Evolutionary conservation across 2,888 invertebrate genomes (phyloP).

Genomic region (Harpalus rubripes): DNA sequence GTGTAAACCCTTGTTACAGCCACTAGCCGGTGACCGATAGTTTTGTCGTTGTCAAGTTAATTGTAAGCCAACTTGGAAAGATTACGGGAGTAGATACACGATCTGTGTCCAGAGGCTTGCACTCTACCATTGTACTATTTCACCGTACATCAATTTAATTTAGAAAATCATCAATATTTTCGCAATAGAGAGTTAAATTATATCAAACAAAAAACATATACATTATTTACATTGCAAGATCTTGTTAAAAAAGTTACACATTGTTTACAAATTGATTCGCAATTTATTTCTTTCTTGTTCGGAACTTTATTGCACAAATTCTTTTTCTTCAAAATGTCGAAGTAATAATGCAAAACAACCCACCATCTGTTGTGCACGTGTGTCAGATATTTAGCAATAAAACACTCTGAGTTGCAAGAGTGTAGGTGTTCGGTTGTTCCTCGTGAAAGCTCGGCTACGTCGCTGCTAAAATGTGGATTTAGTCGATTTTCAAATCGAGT

Average conservation of each 20-base stretch:
- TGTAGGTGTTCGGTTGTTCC: slow-evolving; percentile 3
- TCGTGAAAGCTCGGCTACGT: background rate
- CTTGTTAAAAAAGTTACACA: background rate
- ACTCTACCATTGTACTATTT: too few relatives aligned
- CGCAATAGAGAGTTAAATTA: too few relatives aligned
- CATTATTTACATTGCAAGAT: background rate
- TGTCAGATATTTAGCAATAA: slow-evolving; percentile 16
- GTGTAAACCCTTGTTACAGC: too few relatives aligned
- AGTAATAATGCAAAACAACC: slow-evolving; percentile 30
- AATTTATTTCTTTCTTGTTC: background rate
- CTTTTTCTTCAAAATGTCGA: background rate
- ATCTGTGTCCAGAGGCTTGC: too few relatives aligned
- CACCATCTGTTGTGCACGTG: background rate
- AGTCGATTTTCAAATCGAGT: slow-evolving; percentile 48
- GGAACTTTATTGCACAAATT: background rate
- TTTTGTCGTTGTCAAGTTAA: too few relatives aligned
- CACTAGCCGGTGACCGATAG: too few relatives aligned
- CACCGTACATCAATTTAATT: too few relatives aligned
- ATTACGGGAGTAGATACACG: too few relatives aligned
- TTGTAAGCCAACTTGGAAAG: too few relatives aligned
- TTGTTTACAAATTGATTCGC: background rate
- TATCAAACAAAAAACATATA: background rate
- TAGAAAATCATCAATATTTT: too few relatives aligned
- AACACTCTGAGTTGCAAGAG: slow-evolving; percentile 7
- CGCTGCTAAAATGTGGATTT: slow-evolving; percentile 24